A percentile compares a stretch with the other conserved stretches of the same genome.
These are phyloP conservation scores for Geothlypis trichas DNA, from an alignment of 2,113 vertebrate genomes.

Conservation along the genomic window DNA sequence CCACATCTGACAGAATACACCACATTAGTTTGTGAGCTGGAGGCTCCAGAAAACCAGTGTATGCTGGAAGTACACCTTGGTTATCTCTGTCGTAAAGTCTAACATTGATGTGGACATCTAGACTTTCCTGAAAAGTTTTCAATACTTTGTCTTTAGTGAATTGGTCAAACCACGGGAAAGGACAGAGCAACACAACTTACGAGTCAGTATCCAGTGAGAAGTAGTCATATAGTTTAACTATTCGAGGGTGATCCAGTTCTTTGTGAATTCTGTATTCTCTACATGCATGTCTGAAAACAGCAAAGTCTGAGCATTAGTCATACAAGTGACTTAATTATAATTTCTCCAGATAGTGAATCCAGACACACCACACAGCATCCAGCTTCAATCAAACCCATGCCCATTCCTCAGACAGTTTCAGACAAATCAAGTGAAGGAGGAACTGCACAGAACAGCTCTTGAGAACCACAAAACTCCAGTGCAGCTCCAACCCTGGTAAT, in stretches of 20 bases:
- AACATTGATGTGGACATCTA: background rate
- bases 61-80: background rate
- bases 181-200: conserved; percentile 77
- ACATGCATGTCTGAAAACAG: conserved; percentile 89
- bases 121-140: background rate
- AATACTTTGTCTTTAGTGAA: background rate
- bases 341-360: background rate
- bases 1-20: background rate
- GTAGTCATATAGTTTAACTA: conserved; percentile 99
- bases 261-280: conserved; percentile 99
- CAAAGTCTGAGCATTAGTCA: conserved; percentile 43
- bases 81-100: background rate
- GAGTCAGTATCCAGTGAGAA: conserved; percentile 99
- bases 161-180: background rate
- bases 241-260: conserved; percentile 98
- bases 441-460: background rate
- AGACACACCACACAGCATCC: background rate
- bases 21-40: background rate
- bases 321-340: background rate
- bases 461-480: background rate
- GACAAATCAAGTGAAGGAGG: background rate
- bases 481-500: background rate
- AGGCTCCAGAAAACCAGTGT: background rate
- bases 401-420: background rate
- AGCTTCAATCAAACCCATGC: background rate